Evolutionary conservation across 2,113 vertebrate species (phyloP), one percentile per base, ranked within the genome.

Genomic region (Ameiurus melas): DNA sequence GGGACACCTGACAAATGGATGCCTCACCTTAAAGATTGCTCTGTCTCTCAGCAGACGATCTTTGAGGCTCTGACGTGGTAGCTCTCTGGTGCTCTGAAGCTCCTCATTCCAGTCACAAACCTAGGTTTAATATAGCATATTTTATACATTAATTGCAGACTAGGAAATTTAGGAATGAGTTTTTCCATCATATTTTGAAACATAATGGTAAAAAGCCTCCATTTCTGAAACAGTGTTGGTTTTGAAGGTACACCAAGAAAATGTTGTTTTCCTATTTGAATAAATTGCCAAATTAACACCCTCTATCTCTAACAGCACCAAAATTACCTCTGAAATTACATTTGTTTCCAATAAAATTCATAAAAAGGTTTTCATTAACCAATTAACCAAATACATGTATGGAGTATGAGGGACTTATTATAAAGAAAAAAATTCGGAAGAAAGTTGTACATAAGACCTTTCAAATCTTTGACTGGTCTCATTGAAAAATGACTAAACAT

Each of bases 41-140:
- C 97, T 94, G 83, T 99, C 97, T 90, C 98, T 95, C 87, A 97
- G 95, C 70, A 99, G 94, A 25, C 96, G 95, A 84, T 99, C 97
- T 0, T 96, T 97, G 27, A 97, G 92, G 85, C 97, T 98, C 90
- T 95, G 96, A 80, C 97, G 95, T 0, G 96, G 94, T 58, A 99
- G 95, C 88, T 99, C 98, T 88, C 97, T 95, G 0, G 97, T 97
- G 0, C 96, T 96, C 93, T 99, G 98, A 87, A 99, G 92, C 90
- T 99, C 98, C 92, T 99, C 98, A 0, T 99, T 99, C 97, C 97
- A 99, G 92, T 98, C 98, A 80, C 97, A 95, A 91, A 96, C 97
- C 98, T 99, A 88, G 39, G 25, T 70, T 86, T 53, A 83, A 30
- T 55, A 85, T 33, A 71, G 1, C 1, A 75, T 19, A 66, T 64